Evolutionary conservation across 2,113 vertebrate genomes (phyloP), one percentile per base, ranked within the genome.

Genomic region (Odocoileus virginianus): DNA sequence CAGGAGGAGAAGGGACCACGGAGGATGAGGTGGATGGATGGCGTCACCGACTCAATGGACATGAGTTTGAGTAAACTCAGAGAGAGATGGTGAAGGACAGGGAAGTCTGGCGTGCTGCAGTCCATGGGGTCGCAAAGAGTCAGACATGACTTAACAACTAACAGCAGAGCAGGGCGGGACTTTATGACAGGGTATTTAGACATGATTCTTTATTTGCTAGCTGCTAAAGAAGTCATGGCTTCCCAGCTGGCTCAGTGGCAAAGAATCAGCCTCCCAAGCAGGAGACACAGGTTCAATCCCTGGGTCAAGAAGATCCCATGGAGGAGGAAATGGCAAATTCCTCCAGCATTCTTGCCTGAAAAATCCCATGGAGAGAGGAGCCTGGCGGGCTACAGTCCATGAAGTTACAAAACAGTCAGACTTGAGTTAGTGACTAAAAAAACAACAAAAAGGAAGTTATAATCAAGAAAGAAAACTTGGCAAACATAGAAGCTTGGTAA

Each of bases 131-230:
- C 1, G 0, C 61, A 8, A n/a, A 64, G 55, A 64, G 55, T 57
- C 55, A 57, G 55, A 57, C 55, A 57, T 1, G 55, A 57, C 23
- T 25, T 57, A 57, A 10, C 23, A 0, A 57, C 23, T 57, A 57
- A 25, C 23, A 10, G 25, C 55, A 55, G 25, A 61, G 28, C 12
- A 52, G 50, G 13, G 8, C 36, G 40, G n/a, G 36, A 50, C 9
- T 6, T 0, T 1, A 17, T 1, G 17, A 30, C 45, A 14, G 40
- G 82, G 33, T 0, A 33, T 27, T n/a, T 28, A 12, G 30, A 13
- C 1, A 6, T 40, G 55, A 28, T 2, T 9, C n/a, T 50, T 76
- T 7, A 23, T 40, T 40, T n/a, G 17, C 25, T 30, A 14, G 15
- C 50, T 30, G 15, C 57, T 50, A 4, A 89, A 88, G 50, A 36